A percentile compares a stretch with the other conserved stretches of the same genome.
phyloP scores from a whole-genome alignment of 1,140 invertebrate species.

The Phthorimaea operculella region DNA sequence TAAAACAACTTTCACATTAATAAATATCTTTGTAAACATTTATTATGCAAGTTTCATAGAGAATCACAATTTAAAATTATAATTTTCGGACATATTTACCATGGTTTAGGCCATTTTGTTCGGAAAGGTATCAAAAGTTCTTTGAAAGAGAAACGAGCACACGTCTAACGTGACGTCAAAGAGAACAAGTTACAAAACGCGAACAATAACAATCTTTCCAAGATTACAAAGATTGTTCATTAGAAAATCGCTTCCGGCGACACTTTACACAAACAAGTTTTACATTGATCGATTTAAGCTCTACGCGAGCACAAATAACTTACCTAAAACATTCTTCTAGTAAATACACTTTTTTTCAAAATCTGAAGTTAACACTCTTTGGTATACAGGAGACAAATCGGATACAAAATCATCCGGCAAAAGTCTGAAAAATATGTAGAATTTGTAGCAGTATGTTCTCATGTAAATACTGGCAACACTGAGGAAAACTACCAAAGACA shows the following conservation, averaged over 20 bases:
- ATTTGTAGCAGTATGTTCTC: too few species aligned
- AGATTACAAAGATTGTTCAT: neutral
- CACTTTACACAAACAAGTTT: neutral
- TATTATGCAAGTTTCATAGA: neutral
- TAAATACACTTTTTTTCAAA: constrained; percentile 3
- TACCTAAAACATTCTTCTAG: neutral
- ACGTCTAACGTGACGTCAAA: neutral
- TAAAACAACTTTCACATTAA: neutral
- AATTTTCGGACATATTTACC: neutral
- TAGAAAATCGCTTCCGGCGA: neutral
- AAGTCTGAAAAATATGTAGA: too few species aligned
- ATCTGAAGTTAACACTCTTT: constrained; percentile 2
- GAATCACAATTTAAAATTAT: neutral
- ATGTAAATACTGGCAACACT: neutral
- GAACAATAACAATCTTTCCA: neutral
- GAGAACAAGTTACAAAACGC: neutral
- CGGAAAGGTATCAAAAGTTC: neutral
- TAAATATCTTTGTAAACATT: neutral
- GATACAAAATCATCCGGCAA: too few species aligned
- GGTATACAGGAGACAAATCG: neutral
- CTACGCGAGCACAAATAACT: neutral
- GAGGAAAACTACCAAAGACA: neutral
- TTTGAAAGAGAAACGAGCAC: neutral
- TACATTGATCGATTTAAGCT: neutral
- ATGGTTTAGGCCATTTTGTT: neutral